These are phyloP conservation scores for Blera fallax DNA, from an alignment of 2,888 invertebrate species.

Conservation along the genomic window DNA sequence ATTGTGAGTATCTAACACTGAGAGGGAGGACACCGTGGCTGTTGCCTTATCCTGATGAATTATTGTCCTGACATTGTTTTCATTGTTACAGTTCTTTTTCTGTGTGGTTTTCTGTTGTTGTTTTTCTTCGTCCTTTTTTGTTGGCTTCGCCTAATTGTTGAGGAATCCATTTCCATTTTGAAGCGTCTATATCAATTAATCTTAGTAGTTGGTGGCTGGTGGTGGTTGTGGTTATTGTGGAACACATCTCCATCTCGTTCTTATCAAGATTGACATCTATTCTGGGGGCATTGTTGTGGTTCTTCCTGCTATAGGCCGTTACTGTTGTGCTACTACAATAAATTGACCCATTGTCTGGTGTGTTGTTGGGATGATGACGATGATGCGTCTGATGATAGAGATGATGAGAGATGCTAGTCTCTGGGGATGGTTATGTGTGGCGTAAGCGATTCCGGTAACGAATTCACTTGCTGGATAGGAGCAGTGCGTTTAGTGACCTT, in stretches of 20 bases:
- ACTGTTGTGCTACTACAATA: slow-evolving; percentile 43
- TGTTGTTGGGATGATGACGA: slow-evolving; percentile 36
- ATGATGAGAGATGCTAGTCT: slow-evolving; percentile 56
- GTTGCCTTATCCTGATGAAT: slow-evolving; percentile 40
- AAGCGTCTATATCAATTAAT: slow-evolving; percentile 71
- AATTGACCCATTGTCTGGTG: slow-evolving; percentile 70
- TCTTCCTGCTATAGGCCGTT: slow-evolving; percentile 7
- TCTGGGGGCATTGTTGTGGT: slow-evolving; percentile 65
- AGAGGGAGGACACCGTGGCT: slow-evolving; percentile 26
- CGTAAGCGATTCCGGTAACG: slow-evolving; percentile 66
- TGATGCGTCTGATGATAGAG: slow-evolving; percentile 45
- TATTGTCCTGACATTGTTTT: slow-evolving; percentile 59
- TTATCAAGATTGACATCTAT: slow-evolving; percentile 64
- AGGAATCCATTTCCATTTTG: slow-evolving; percentile 69
- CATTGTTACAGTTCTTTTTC: slow-evolving; percentile 57
- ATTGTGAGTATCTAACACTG: background rate
- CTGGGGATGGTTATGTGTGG: slow-evolving; percentile 37
- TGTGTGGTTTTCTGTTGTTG: background rate
- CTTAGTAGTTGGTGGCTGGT: slow-evolving; percentile 47
- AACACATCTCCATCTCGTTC: slow-evolving; percentile 13
- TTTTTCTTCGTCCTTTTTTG: background rate
- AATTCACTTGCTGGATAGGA: slow-evolving; percentile 25
- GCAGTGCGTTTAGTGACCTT: slow-evolving; percentile 50
- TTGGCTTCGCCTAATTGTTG: slow-evolving; percentile 60
- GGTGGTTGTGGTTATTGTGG: background rate